These are phyloP conservation scores for Podotricha telesiphe DNA, from an alignment of 2,888 invertebrate species.

Conservation along the genomic window DNA sequence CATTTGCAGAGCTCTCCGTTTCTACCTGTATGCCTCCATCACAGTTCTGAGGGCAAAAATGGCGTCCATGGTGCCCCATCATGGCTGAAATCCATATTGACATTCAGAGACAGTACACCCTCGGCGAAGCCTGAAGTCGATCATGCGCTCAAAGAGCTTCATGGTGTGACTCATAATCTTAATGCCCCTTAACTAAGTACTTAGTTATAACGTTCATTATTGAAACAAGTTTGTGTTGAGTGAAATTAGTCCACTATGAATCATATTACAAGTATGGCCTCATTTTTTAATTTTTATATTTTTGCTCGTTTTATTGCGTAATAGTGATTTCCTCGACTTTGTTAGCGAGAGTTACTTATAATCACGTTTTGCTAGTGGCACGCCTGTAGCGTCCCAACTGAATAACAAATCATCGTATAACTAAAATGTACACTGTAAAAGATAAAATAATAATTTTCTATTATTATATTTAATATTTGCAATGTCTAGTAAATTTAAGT, in stretches of 20 bases:
- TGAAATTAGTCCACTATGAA: not conserved
- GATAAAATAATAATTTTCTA: not conserved
- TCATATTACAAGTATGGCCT: not conserved
- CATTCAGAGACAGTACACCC: too few relatives aligned
- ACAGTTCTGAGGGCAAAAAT: too few relatives aligned
- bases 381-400: slow-evolving; percentile 9
- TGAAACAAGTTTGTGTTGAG: not conserved
- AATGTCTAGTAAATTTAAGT: not conserved
- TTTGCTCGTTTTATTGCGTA: not conserved
- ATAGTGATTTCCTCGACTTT: not conserved
- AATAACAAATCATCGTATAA: slow-evolving; percentile 13
- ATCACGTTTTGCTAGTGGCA: slow-evolving; percentile 22
- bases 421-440: not conserved
- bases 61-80: too few relatives aligned
- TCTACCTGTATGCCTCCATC: too few relatives aligned
- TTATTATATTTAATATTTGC: not conserved
- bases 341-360: slow-evolving; percentile 19
- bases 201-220: not conserved
- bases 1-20: too few relatives aligned
- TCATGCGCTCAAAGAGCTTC: too few relatives aligned
- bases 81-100: too few relatives aligned
- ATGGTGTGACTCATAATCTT: too few relatives aligned
- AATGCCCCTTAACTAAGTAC: too few relatives aligned
- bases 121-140: too few relatives aligned
- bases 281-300: slow-evolving; percentile 13